phyloP scores from a whole-genome alignment of 2,888 invertebrate genomes.

The Quadroppia sp. region DNA sequence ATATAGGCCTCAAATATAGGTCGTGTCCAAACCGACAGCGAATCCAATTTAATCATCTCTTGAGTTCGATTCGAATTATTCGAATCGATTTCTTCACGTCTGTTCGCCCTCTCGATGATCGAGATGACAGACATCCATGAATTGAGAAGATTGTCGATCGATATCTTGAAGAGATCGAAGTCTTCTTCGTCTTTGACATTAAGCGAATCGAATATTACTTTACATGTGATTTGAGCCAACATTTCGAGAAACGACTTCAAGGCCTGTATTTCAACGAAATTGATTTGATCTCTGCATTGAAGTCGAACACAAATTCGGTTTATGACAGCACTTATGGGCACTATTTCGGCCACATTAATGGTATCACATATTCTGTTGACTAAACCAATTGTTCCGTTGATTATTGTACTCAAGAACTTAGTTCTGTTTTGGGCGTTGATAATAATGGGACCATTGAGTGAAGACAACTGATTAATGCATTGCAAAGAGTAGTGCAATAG shows the following conservation, averaged over 20 bases:
- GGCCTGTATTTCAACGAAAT: constrained; percentile 20
- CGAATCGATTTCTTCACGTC: constrained; percentile 45
- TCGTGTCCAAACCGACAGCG: constrained; percentile 50
- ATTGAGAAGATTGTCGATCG: constrained; percentile 65
- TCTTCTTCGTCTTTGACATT: constrained; percentile 41
- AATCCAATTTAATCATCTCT: constrained; percentile 49
- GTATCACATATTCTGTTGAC: constrained; percentile 32
- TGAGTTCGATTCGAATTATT: constrained; percentile 48
- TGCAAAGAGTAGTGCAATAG: constrained; percentile 72
- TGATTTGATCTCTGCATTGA: constrained; percentile 34
- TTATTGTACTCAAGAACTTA: constrained; percentile 61
- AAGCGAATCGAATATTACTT: constrained; percentile 39
- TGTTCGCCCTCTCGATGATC: constrained; percentile 40
- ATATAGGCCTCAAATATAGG: constrained; percentile 73
- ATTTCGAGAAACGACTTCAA: constrained; percentile 31
- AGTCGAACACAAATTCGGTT: constrained; percentile 41
- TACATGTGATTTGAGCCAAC: constrained; percentile 41
- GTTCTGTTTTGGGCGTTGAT: constrained; percentile 56
- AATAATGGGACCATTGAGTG: constrained; percentile 62
- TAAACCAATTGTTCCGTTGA: constrained; percentile 54
- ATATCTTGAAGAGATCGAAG: constrained; percentile 62
- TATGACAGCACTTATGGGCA: constrained; percentile 28
- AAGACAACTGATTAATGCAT: constrained; percentile 75
- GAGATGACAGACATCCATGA: constrained; percentile 63
- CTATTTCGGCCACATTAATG: constrained; percentile 27